These are phyloP conservation scores for Haemorhous mexicanus DNA, from an alignment of 2,113 vertebrate genomes.

Conservation along the genomic window DNA sequence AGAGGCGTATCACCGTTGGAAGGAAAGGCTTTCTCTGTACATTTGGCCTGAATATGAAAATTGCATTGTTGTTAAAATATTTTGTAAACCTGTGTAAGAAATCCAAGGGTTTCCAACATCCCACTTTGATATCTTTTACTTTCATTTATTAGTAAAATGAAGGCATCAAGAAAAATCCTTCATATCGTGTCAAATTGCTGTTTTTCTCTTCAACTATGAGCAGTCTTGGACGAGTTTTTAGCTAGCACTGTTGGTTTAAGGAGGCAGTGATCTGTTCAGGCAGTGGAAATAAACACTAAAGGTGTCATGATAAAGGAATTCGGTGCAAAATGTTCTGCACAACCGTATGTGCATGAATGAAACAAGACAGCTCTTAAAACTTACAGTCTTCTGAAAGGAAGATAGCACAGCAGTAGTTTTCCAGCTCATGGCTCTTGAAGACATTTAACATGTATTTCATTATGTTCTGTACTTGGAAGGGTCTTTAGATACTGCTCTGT, in stretches of 20 bases:
- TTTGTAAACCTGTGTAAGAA: background rate
- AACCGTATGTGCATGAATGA: background rate
- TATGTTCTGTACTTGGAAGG: background rate
- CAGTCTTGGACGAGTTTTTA: background rate
- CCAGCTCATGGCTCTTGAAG: background rate
- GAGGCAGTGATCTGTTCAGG: background rate
- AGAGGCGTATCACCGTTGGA: background rate
- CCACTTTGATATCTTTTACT: background rate
- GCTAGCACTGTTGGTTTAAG: background rate
- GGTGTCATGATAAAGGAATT: background rate
- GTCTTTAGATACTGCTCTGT: background rate
- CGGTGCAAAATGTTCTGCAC: background rate
- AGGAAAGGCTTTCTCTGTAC: background rate
- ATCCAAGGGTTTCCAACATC: background rate
- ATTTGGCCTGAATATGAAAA: background rate
- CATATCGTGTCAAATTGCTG: background rate
- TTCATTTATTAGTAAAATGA: background rate
- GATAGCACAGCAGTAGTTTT: background rate
- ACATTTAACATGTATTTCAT: background rate
- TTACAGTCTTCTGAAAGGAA: background rate
- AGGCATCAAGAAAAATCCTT: background rate
- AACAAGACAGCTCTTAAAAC: background rate
- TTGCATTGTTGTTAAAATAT: background rate
- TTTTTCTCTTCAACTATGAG: background rate
- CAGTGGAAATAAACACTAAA: slow-evolving; percentile 9